Evolutionary conservation across 53 echinoderm and acorn worm species (phyloP), one percentile per base, ranked within the genome.

Genomic region (Paelopatides confundens): DNA sequence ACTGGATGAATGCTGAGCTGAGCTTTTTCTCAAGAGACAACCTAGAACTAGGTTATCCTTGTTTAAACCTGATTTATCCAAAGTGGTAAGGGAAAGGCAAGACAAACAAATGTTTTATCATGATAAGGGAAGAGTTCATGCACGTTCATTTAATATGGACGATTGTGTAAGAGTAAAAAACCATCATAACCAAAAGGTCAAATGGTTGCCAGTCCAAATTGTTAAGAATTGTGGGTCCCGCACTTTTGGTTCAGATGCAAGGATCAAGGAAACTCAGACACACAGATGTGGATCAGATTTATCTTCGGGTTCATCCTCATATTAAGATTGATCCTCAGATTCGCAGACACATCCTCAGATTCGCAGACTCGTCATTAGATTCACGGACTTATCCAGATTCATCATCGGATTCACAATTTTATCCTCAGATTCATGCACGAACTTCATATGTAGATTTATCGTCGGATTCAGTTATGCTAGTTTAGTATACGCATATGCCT

Each of bases 1-100:
- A 89, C 86, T 18, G 90, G 87, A 36, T 64, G 87, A 38, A 90
- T 86, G 38, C 92, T 87, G 39, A n/a, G 93, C 93, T 24, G 90
- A 93, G 65, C 62, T 93, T 13, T 90, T 93, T 29, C 82, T 87
- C 33, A 85, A 86, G 85, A 85, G 93, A 65, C 90, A 90, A 54
- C 90, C 93, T 14, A 82, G 90, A 76, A 90, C 87, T 10, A 77
- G 79, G 12, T 76, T 90, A 39, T 90, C 87, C 23, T 65, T 93
- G 17, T 50, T 87, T 31, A 93, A 93, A 82, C 93, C 90, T 35
- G 67, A 86, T 71, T 68, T 93, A 53, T 70, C 84, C 12, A 82
- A 93, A 62, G 66, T 68, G 31, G 81, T 93, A 31, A 70, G 90
- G 58, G 82, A 65, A 11, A 90, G 87, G 82, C 93, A 90, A 87